A percentile compares a stretch with the other conserved stretches of the same genome.
phyloP scores from a whole-genome alignment of 2,113 vertebrate genomes.

The Emydura subglobosa region DNA sequence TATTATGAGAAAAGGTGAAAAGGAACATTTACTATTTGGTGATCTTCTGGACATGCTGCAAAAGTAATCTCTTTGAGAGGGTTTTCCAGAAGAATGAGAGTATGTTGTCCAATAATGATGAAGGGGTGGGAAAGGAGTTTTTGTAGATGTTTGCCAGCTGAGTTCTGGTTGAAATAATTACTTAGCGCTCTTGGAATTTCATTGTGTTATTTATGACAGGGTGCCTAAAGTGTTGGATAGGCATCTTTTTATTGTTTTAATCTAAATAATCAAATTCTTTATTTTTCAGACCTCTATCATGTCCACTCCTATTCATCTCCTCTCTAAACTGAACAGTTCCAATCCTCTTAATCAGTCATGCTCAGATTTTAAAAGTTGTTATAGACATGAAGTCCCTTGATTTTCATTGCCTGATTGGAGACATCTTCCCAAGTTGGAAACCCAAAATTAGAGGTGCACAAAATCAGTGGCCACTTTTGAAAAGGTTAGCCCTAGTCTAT shows the following conservation, averaged over 20 bases:
- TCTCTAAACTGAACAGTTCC: background rate
- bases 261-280: background rate
- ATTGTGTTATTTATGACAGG: background rate
- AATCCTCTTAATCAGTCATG: background rate
- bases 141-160: background rate
- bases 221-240: background rate
- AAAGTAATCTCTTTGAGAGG: background rate
- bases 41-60: background rate
- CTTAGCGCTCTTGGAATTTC: background rate
- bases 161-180: background rate
- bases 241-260: background rate
- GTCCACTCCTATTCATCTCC: background rate
- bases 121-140: background rate
- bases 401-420: background rate
- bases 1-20: background rate
- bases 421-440: fast-evolving
- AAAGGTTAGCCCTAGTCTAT: background rate
- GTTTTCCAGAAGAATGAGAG: background rate
- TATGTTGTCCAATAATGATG: background rate
- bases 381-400: background rate
- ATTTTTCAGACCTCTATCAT: background rate
- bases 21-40: background rate
- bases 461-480: background rate
- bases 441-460: background rate
- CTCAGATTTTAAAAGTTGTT: background rate